These are phyloP conservation scores for Thamnophis sirtalis DNA, from an alignment of 2,113 vertebrate species.

Conservation along the genomic window DNA sequence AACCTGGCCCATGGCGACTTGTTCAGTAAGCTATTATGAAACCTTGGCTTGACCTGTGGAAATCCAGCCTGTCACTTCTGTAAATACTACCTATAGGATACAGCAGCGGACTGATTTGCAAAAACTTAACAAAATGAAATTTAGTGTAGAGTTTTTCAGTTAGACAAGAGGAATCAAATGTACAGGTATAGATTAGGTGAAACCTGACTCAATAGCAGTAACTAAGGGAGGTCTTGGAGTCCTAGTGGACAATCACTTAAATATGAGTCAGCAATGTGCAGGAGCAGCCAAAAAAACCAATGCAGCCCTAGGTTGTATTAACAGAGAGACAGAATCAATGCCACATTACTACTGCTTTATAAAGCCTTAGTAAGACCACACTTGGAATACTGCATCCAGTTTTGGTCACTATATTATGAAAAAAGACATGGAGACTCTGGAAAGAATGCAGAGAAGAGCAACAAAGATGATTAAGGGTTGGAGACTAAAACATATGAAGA, in stretches of 20 bases:
- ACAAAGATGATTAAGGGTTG: background rate
- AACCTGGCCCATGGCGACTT: background rate
- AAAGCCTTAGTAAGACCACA: background rate
- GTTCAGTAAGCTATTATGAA: background rate
- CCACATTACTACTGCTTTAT: background rate
- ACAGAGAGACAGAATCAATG: background rate
- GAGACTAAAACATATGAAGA: background rate
- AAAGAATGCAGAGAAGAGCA: background rate
- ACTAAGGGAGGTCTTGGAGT: background rate
- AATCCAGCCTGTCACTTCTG: background rate
- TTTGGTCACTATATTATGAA: background rate
- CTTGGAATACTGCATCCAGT: background rate
- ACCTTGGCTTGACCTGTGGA: background rate
- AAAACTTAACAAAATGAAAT: background rate
- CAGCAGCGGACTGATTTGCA: background rate
- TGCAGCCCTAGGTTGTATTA: background rate
- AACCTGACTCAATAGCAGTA: background rate
- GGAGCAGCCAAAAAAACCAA: background rate
- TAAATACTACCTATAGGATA: background rate
- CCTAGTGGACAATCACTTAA: background rate
- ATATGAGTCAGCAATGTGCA: background rate
- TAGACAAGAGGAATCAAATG: background rate
- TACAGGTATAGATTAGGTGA: background rate
- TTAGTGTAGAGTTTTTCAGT: background rate
- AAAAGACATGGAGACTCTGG: background rate